Evolutionary conservation across 1,140 invertebrate species (phyloP).

Genomic region (Hirudo medicinalis): DNA sequence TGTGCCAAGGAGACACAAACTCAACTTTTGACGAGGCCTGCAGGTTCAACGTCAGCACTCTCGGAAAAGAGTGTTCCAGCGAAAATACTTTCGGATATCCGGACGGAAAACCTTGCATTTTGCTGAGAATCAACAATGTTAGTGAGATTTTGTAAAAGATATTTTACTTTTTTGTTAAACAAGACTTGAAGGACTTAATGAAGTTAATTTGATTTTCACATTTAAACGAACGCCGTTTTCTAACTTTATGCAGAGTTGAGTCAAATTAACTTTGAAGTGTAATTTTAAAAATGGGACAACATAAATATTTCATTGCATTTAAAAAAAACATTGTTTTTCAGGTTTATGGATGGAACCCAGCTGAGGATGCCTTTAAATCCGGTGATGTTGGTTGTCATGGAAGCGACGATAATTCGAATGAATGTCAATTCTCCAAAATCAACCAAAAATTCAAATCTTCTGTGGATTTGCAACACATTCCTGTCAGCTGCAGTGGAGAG

Average conservation of each 20-base stretch:
- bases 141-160: neutral
- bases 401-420: neutral
- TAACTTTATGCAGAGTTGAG: too few species aligned
- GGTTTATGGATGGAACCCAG: conserved; percentile 2
- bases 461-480: neutral
- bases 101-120: conserved; percentile 14
- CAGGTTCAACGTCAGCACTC: neutral
- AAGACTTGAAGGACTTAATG: too few species aligned
- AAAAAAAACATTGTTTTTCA: neutral
- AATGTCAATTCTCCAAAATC: neutral
- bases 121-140: conserved; percentile 17
- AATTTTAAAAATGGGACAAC: too few species aligned
- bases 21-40: too few species aligned
- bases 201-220: too few species aligned
- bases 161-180: too few species aligned
- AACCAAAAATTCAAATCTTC: neutral
- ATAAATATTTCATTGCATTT: too few species aligned
- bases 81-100: conserved; percentile 7
- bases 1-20: too few species aligned
- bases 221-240: too few species aligned
- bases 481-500: conserved; percentile 4
- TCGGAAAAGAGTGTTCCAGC: neutral
- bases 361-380: neutral
- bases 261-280: too few species aligned
- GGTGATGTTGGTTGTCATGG: neutral